Conservation (phyloP, 35 echinoderm and acorn worm genomes). For the Heliocidaris tuberculata region DNA sequence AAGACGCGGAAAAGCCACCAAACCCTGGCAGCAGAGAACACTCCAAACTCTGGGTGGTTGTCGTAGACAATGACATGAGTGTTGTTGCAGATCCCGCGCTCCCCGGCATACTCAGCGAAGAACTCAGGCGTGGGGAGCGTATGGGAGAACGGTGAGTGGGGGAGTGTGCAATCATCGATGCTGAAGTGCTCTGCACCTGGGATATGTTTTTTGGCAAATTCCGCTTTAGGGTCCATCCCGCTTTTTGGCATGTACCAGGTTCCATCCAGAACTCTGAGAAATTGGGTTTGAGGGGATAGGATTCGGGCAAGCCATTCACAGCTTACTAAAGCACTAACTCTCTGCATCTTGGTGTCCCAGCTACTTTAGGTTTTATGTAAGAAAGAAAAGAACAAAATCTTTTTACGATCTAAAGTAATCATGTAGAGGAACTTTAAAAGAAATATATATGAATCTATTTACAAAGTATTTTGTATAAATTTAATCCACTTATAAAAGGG, state of each 20-base stretch:
- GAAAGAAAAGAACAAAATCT: neutral
- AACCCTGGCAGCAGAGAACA: slow-evolving; percentile 75
- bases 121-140: slow-evolving; percentile 63
- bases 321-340: slow-evolving; percentile 59
- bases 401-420: too few relatives aligned
- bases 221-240: slow-evolving; percentile 55
- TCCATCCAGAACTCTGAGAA: slow-evolving; percentile 72
- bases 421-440: too few relatives aligned
- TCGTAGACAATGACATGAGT: slow-evolving; percentile 94
- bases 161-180: slow-evolving; percentile 51
- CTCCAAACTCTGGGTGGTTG: slow-evolving; percentile 61
- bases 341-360: slow-evolving; percentile 44
- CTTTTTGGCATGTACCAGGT: slow-evolving; percentile 57
- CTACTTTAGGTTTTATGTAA: neutral
- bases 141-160: slow-evolving; percentile 58
- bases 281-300: slow-evolving; percentile 51
- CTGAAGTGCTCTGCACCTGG: slow-evolving; percentile 79
- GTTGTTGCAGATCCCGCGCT: slow-evolving; percentile 74
- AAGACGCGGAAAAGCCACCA: slow-evolving; percentile 97
- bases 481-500: too few relatives aligned
- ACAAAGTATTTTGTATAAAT: too few relatives aligned
- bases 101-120: slow-evolving; percentile 72
- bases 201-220: slow-evolving; percentile 74
- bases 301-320: slow-evolving; percentile 73
- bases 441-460: too few relatives aligned